Base-by-base conservation (phyloP, 1,140 invertebrate species). In the Cheumatopsyche charites region DNA sequence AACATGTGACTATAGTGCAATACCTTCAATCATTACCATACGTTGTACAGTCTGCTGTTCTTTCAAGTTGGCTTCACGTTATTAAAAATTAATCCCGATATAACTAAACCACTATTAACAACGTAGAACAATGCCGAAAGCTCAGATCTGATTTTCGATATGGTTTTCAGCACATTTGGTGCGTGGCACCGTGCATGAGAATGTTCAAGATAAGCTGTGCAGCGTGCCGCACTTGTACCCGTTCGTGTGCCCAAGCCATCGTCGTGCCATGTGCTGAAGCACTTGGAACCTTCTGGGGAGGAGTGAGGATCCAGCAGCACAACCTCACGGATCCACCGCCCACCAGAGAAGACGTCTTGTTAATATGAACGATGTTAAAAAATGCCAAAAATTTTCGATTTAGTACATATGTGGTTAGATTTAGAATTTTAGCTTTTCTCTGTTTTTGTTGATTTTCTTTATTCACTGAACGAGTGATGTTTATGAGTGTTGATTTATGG, bases 81-180 rank as follows among this genome's bases (percentile, higher is more conserved):
- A 42, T 13, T 13, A 42, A 42, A 42, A 42, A 42, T 42, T 42
- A 42, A 42, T 42, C 41, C 13, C 41, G 15, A 47, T 6, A n/a
- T 36, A 36, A 36, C 45, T 3, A 47, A 47, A 6, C 15, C 2
- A 19, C 17, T 25, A 23, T 58, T 3, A 26, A 58, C 21, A 23
- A 23, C n/a, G n/a, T n/a, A n/a, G n/a, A n/a, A n/a, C n/a, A n/a
- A n/a, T n/a, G n/a, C n/a, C n/a, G n/a, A n/a, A n/a, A n/a, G n/a
- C n/a, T n/a, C n/a, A n/a, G n/a, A n/a, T n/a, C n/a, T 41, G 29
- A n/a, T 36, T 5, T 68, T 2, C 29, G 7, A 36, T 19, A 19
- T n/a, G 72, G 25, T 73, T 87, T 86, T 29, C 80, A 91, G 90
- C 89, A 91, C 82, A 89, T 92, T 65, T 92, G 90, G 90, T 90